A percentile compares a stretch with the other conserved stretches of the same genome.
Conservation (phyloP, 2,888 invertebrate genomes). For the Creontiades dilutus region DNA sequence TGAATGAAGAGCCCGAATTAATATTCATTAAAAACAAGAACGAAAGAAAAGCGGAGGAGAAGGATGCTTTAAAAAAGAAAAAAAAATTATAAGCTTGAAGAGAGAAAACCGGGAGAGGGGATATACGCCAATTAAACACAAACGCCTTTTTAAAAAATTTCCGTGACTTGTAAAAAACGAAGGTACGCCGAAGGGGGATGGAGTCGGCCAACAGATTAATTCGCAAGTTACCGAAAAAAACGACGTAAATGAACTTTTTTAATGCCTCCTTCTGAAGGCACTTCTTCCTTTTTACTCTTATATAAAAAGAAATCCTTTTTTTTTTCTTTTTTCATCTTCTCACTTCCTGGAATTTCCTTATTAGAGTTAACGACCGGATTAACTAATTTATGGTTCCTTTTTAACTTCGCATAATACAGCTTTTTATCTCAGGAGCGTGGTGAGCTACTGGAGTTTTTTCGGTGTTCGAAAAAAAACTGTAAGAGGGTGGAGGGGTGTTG, state of each 20-base stretch:
- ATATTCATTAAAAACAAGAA: conserved; percentile 62
- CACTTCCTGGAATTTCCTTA: conserved; percentile 68
- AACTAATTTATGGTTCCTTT: conserved; percentile 68
- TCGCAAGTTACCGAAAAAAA: conserved; percentile 33
- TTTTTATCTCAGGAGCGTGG: conserved; percentile 46
- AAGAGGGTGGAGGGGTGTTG: conserved; percentile 32
- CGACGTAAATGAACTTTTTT: conserved; percentile 7
- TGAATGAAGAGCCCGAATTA: conserved; percentile 50
- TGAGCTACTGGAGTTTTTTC: conserved; percentile 38
- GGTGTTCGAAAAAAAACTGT: conserved; percentile 17
- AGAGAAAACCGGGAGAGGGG: neutral
- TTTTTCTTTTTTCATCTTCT: conserved; percentile 40
- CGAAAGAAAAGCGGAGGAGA: conserved; percentile 8
- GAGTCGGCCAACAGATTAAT: conserved; percentile 45
- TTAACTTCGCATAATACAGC: conserved; percentile 65
- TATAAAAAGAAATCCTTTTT: neutral
- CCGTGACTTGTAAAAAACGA: conserved; percentile 12
- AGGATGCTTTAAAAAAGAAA: no score
- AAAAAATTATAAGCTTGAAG: neutral
- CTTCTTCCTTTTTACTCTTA: neutral
- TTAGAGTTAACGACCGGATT: conserved; percentile 70
- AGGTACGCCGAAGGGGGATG: neutral
- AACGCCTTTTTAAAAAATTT: conserved; percentile 49
- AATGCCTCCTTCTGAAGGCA: neutral
- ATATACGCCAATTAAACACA: conserved; percentile 61